Base-by-base conservation (phyloP, 2,797 vertebrate genomes). In the Phoxinus dragarum region DNA sequence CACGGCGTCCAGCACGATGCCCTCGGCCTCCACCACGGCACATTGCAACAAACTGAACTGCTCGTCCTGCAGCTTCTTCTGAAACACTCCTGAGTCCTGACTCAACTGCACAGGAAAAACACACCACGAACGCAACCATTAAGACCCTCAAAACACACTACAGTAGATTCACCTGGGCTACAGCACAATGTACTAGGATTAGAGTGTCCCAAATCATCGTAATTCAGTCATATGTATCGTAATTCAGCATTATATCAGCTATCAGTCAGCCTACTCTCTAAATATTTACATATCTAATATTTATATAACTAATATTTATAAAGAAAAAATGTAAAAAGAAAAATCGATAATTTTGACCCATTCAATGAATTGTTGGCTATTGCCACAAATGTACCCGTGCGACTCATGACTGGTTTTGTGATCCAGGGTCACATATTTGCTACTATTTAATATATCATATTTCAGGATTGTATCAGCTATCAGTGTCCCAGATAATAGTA, bases 1-100 rank as follows among this genome's bases (percentile, higher is more conserved):
- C 71, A 99, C 94, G 0, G 98, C 95, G 0, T 98, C 97, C 90
- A 96, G 95, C 10, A 99, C 93, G 91, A 98, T 97, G 47, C 91
- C 92, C 90, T 98, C 95, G 0, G 97, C 97, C 85, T 98, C 96
- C 82, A 91, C 95, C 3, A 96, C 89, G 0, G 95, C 94, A 59
- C 95, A 94, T 87, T 92, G 94, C 82, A 99, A 94, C 80, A 99
- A 93, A 74, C 89, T 91, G 84, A 95, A 95, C 92, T 95, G 96
- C 85, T 97, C 96, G 14, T 96, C 88, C 82, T 95, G 94, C 88
- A 96, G 91, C 90, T 88, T 94, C 83, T 83, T 91, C 84, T 89
- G 81, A 80, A 97, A 93, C 1, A 87, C 90, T 59, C 74, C 75
- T 0, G 3, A 92, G 87, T 95, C 94, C 17, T 84, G 87, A 17